Evolutionary conservation across 2,113 vertebrate genomes (phyloP), one percentile per base, ranked within the genome.

Genomic region (Desmodus rotundus): DNA sequence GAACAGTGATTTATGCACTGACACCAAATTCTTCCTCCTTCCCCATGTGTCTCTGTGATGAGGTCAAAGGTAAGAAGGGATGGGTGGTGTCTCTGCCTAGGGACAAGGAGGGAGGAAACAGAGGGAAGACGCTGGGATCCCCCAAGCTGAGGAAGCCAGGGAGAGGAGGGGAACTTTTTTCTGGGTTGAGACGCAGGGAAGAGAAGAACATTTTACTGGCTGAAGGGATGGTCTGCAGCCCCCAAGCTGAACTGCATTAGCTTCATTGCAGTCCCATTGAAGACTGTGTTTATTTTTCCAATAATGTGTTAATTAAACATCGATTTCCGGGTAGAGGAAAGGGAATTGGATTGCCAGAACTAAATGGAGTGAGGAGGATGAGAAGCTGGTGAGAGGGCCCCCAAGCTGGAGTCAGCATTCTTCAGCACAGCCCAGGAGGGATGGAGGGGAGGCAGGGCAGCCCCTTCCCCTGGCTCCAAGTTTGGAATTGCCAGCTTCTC

Each of bases 291-390:
- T 97, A 97, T 98, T 97, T 94, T 96, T 89, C 87, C 98, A 98
- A 97, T 98, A 98, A 98, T 96, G 98, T 98, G 98, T 98, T 98
- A 98, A 98, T 98, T 98, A 98, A 98, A 98, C 98, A 98, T 98
- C 95, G 98, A 98, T 98, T 98, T 98, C 98, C 93, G 78, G 95
- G 96, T 97, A 89, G 87, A 94, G 96, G 87, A 98, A 98, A 98
- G 97, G 91, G 98, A 98, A 98, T 98, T 98, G 96, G 97, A 97
- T 95, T 98, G 98, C 98, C 93, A 96, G 98, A 98, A 96, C 95
- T 98, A 98, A 98, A 98, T 98, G 98, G 98, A 98, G 95, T 97
- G 97, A 98, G 95, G 97, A 98, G 63, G 92, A 98, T 96, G 10
- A 87, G 97, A 94, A 98, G 96, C 90, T 72, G 70, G 41, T 93